Evolutionary conservation across 1,140 invertebrate species (phyloP).

Genomic region (Globodera rostochiensis): DNA sequence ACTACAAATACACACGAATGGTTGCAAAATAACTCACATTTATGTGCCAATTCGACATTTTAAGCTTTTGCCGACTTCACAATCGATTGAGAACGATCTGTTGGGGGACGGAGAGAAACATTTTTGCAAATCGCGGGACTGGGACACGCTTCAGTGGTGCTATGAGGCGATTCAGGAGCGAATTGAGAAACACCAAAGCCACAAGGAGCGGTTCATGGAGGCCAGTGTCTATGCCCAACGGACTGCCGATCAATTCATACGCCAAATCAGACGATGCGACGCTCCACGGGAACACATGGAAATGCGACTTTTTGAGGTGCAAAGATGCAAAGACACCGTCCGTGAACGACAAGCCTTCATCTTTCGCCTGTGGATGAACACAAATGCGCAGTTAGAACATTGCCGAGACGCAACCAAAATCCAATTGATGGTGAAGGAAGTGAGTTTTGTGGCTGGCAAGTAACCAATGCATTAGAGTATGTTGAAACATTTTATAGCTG

Average conservation of each 20-base stretch:
- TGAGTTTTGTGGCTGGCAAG: not conserved
- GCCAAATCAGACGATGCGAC: slow-evolving; percentile 25
- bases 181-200: slow-evolving; percentile 27
- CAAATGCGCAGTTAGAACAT: slow-evolving; percentile 33
- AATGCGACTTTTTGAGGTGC: slow-evolving; percentile 18
- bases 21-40: not conserved
- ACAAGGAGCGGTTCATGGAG: slow-evolving; percentile 37
- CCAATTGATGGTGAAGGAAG: slow-evolving; percentile 24
- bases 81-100: slow-evolving; percentile 37
- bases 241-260: slow-evolving; percentile 35
- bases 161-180: slow-evolving; percentile 24
- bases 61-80: slow-evolving; percentile 29
- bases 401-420: slow-evolving; percentile 28
- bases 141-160: slow-evolving; percentile 11
- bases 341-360: slow-evolving; percentile 34
- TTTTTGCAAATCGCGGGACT: slow-evolving; percentile 33
- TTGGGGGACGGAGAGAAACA: slow-evolving; percentile 9
- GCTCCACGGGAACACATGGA: slow-evolving; percentile 31
- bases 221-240: slow-evolving; percentile 38
- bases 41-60: not conserved
- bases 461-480: too few relatives aligned
- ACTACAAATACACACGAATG: slow-evolving; percentile 35
- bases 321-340: slow-evolving; percentile 28
- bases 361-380: slow-evolving; percentile 27
- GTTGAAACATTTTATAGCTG: not conserved